These are phyloP conservation scores for Drosophila emarginata DNA, from an alignment of 2,888 invertebrate genomes.

Conservation along the genomic window DNA sequence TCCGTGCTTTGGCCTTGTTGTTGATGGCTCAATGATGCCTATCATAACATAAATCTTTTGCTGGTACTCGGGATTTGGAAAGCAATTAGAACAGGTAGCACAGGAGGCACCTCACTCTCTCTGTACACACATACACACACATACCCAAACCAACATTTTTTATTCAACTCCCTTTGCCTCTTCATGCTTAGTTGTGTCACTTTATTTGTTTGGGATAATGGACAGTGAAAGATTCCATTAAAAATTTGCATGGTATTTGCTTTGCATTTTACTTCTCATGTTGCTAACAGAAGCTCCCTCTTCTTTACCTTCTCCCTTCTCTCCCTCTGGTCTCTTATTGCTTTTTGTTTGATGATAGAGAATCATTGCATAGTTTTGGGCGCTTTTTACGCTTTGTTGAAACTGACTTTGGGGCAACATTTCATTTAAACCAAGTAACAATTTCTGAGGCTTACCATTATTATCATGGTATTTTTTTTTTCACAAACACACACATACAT, in stretches of 20 bases:
- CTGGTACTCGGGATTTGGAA: slow-evolving; percentile 57
- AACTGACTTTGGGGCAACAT: slow-evolving; percentile 6
- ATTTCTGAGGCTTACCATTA: slow-evolving; percentile 10
- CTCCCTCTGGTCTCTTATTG: neutral
- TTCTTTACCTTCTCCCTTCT: neutral
- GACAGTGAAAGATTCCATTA: slow-evolving; percentile 50
- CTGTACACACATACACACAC: neutral
- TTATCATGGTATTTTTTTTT: slow-evolving; percentile 7
- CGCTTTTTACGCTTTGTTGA: slow-evolving; percentile 1
- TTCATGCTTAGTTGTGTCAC: slow-evolving; percentile 50
- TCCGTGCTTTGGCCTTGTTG: slow-evolving; percentile 28
- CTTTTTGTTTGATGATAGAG: neutral
- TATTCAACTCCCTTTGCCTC: neutral
- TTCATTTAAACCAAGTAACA: slow-evolving; percentile 3
- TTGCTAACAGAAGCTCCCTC: neutral
- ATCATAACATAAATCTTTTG: slow-evolving; percentile 70
- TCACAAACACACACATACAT: neutral
- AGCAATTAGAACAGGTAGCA: slow-evolving; percentile 64
- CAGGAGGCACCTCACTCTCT: neutral
- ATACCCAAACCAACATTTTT: neutral
- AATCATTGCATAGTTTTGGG: slow-evolving; percentile 14
- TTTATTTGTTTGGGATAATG: slow-evolving; percentile 62
- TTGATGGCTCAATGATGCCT: slow-evolving; percentile 62
- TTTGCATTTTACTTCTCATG: slow-evolving; percentile 1
- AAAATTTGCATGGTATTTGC: slow-evolving; percentile 47